Percentiles rank a stretch among this genome's conserved stretches.
These are phyloP conservation scores for Drosophila bipectinata DNA, from an alignment of 1,140 invertebrate species.

Conservation along the genomic window DNA sequence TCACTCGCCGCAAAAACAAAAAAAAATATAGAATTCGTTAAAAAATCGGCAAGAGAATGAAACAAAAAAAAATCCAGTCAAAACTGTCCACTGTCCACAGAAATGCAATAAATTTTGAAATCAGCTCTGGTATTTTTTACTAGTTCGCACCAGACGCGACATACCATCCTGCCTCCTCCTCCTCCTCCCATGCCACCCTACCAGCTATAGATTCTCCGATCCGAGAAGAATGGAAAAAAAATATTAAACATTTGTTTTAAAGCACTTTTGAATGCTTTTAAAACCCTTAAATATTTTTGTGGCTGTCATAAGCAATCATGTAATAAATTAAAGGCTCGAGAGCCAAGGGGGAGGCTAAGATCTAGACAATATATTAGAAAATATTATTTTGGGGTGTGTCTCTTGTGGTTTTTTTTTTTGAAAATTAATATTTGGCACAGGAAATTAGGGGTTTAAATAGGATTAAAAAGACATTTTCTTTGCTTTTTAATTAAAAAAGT, in stretches of 20 bases:
- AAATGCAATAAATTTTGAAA: slow-evolving; percentile 79
- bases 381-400: background rate
- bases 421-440: background rate
- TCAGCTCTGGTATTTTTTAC: slow-evolving; percentile 65
- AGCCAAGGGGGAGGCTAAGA: background rate
- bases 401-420: background rate
- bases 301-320: slow-evolving; percentile 79
- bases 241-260: slow-evolving; percentile 63
- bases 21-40: slow-evolving; percentile 48
- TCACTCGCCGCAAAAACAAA: slow-evolving; percentile 13
- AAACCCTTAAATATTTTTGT: slow-evolving; percentile 76
- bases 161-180: background rate
- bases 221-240: slow-evolving; percentile 7
- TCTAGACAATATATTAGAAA: slow-evolving; percentile 12
- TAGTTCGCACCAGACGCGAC: slow-evolving; percentile 36
- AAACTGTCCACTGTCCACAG: slow-evolving; percentile 62
- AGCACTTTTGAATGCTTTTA: slow-evolving; percentile 66
- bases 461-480: slow-evolving; percentile 2
- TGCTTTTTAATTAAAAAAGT: background rate
- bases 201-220: slow-evolving; percentile 12
- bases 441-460: background rate
- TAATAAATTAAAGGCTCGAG: slow-evolving; percentile 66
- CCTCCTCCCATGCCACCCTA: slow-evolving; percentile 1
- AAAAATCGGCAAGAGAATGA: slow-evolving; percentile 3
- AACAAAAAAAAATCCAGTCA: slow-evolving; percentile 41